phyloP scores from a whole-genome alignment of 64 coral and sea anemone genomes.

The Montipora efflorescens region DNA sequence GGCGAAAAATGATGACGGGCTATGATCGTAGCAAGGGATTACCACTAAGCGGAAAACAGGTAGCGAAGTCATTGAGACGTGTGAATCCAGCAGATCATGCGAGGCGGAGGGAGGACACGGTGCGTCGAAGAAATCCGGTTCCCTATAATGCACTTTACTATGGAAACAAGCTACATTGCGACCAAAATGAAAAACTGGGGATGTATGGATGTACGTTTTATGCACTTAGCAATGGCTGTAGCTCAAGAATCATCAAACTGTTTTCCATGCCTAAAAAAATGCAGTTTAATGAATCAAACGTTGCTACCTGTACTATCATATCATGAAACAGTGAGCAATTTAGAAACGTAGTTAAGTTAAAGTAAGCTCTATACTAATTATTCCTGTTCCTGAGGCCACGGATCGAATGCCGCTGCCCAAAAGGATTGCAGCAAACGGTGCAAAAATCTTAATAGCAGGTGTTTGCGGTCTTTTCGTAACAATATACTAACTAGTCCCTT shows the following conservation, averaged over 20 bases:
- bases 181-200: conserved; percentile 76
- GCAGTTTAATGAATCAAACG: neutral
- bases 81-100: conserved; percentile 73
- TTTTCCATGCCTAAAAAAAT: conserved; percentile 76
- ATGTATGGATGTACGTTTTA: conserved; percentile 77
- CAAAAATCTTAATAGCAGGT: too few relatives aligned
- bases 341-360: too few relatives aligned
- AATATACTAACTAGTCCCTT: too few relatives aligned
- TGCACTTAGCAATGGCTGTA: conserved; percentile 65
- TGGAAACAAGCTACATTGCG: conserved; percentile 82
- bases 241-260: conserved; percentile 70
- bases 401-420: too few relatives aligned
- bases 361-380: too few relatives aligned
- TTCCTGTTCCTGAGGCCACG: too few relatives aligned
- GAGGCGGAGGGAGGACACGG: conserved; percentile 45
- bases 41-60: conserved; percentile 35
- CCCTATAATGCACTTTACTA: conserved; percentile 69
- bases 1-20: conserved; percentile 69
- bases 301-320: too few relatives aligned
- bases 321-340: too few relatives aligned
- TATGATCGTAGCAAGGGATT: conserved; percentile 63
- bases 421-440: too few relatives aligned
- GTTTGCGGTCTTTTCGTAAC: too few relatives aligned
- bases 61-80: conserved; percentile 43
- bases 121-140: conserved; percentile 67